Evolutionary conservation across 1,140 invertebrate species (phyloP), one percentile per base, ranked within the genome.

Genomic region (Cecropterus lyciades): DNA sequence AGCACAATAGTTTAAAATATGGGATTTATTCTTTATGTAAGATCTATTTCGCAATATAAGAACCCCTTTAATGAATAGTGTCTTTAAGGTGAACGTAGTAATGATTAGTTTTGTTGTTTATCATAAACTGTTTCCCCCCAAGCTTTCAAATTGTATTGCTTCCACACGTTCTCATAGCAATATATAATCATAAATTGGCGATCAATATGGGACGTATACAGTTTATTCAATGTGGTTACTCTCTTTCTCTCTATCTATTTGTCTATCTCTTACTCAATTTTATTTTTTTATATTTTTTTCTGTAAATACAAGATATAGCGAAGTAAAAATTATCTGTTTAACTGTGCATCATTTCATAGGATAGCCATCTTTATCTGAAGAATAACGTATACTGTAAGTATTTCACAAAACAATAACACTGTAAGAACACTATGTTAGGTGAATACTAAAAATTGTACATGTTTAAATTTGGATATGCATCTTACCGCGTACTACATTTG

Each of bases 291-390:
- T 79, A 73, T 80, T 78, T 81, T 80, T 84, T 85, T 85, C 78
- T 91, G 86, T 90, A 89, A 90, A 92, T 90, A 90, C 87, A 89
- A 89, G 77, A 89, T 89, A 87, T 89, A 86, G 87, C 82, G 80
- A 62, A 92, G 90, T 93, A 93, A 93, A 93, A 93, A 93, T 94
- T 93, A 92, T 94, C 93, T 94, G 93, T 94, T 93, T 94, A 93
- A 93, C 92, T 94, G 93, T 93, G 93, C 93, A 93, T 93, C 93
- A 94, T 94, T 93, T 93, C 92, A 93, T 94, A 94, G 93, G 93
- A 94, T 94, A 94, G 93, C 93, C 93, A 92, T 92, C 89, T 93
- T 91, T 92, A 92, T 92, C 90, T 92, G 91, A 93, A 93, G 92
- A 93, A 91, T 93, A 86, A 91, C 81, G 79, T 87, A 85, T 91